Percentiles rank a stretch among this genome's conserved stretches.
These are phyloP conservation scores for Mimachlamys varia DNA, from an alignment of 2,888 invertebrate species.

Conservation along the genomic window DNA sequence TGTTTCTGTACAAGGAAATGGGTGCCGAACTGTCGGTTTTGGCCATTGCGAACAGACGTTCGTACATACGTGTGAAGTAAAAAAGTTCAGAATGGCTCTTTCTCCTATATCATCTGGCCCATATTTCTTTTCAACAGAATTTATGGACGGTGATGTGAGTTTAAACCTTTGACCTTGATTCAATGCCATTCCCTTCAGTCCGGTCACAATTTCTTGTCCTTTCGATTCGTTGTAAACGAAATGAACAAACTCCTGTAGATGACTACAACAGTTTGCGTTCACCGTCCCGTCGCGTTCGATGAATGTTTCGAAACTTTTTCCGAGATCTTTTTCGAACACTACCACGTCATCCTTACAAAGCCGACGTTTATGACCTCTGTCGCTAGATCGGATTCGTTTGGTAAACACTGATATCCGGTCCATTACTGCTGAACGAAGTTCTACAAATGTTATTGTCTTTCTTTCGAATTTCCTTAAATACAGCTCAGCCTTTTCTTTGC, in stretches of 20 bases:
- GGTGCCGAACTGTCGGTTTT: not conserved
- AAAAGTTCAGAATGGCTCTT: slow-evolving; percentile 44
- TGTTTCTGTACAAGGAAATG: not conserved
- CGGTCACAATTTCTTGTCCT: slow-evolving; percentile 45
- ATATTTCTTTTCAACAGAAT: slow-evolving; percentile 40
- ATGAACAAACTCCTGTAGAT: slow-evolving; percentile 48
- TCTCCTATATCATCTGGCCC: slow-evolving; percentile 45
- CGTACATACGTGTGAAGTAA: slow-evolving; percentile 16
- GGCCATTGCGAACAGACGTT: not conserved
- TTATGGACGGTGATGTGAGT: slow-evolving; percentile 42
- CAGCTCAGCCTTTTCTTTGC: not conserved
- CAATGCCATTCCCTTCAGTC: slow-evolving; percentile 38
- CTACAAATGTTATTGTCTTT: not conserved
- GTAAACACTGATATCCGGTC: slow-evolving; percentile 43
- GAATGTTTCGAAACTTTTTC: slow-evolving; percentile 43
- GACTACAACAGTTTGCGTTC: slow-evolving; percentile 31
- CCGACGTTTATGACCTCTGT: slow-evolving; percentile 44
- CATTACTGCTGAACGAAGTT: slow-evolving; percentile 41
- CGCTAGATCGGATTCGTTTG: slow-evolving; percentile 40
- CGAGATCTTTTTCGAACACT: slow-evolving; percentile 47
- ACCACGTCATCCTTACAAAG: slow-evolving; percentile 45
- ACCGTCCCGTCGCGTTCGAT: slow-evolving; percentile 39
- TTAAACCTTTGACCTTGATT: slow-evolving; percentile 28
- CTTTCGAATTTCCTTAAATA: not conserved
- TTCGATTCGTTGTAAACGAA: slow-evolving; percentile 49